Conservation (phyloP, 2,888 invertebrate species). For the Drosophila anomalata region DNA sequence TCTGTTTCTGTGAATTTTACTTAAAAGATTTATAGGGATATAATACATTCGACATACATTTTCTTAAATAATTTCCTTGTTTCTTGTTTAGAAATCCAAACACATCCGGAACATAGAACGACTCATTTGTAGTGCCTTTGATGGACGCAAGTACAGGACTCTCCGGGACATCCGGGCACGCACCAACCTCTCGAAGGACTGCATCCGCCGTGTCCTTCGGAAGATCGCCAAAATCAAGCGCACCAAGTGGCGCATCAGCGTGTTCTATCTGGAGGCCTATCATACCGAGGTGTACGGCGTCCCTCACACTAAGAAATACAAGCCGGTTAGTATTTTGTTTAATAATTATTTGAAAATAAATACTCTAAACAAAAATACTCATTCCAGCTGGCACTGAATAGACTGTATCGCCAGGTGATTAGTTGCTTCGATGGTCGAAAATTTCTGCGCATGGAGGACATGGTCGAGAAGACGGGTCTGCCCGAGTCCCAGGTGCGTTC, state of each 20-base stretch:
- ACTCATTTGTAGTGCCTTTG: neutral
- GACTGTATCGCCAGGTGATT: slow-evolving; percentile 9
- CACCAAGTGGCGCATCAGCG: slow-evolving; percentile 28
- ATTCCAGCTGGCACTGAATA: neutral
- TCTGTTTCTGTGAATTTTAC: no score
- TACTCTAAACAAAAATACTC: no score
- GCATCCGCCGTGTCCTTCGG: slow-evolving; percentile 3
- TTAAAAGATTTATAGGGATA: no score
- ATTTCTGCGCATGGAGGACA: slow-evolving; percentile 12
- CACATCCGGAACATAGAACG: neutral
- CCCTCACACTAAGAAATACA: neutral
- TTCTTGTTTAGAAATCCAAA: neutral
- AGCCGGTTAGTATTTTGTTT: slow-evolving; percentile 1
- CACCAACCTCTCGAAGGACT: slow-evolving; percentile 2
- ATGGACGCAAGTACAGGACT: slow-evolving; percentile 21
- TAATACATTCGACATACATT: no score
- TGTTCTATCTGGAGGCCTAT: slow-evolving; percentile 9
- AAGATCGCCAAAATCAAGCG: slow-evolving; percentile 17
- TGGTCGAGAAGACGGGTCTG: slow-evolving; percentile 8
- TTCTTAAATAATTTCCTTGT: neutral
- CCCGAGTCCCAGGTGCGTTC: neutral
- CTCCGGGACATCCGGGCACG: slow-evolving; percentile 10
- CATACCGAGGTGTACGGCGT: neutral
- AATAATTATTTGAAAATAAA: neutral
- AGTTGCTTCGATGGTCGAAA: neutral